Conservation (phyloP, 2,113 vertebrate genomes). For the Ceyx cyanopectus region DNA sequence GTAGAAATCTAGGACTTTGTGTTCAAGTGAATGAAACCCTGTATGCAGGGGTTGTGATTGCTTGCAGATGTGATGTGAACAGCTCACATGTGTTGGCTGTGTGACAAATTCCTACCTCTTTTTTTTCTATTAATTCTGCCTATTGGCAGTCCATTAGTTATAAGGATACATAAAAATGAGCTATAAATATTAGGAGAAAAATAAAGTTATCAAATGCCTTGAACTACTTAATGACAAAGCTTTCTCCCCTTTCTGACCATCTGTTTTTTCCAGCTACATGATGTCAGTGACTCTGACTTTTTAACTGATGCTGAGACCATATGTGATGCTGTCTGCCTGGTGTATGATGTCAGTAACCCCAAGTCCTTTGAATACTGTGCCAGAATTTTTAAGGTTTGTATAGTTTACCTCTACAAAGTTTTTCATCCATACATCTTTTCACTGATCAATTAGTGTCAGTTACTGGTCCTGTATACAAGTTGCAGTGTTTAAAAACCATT, state of each 20-base stretch:
- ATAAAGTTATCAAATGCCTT: background rate
- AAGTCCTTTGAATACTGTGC: slow-evolving; percentile 96
- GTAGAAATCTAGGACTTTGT: background rate
- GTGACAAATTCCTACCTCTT: too few relatives aligned
- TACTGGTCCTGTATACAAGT: background rate
- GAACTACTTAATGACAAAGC: background rate
- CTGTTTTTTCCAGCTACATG: slow-evolving; percentile 85
- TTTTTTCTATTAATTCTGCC: background rate
- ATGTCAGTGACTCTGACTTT: slow-evolving; percentile 91
- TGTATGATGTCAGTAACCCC: slow-evolving; percentile 93
- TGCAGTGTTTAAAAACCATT: background rate
- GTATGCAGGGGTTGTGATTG: background rate
- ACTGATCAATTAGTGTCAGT: background rate
- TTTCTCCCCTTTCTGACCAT: background rate
- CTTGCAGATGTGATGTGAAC: too few relatives aligned
- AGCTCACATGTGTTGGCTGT: too few relatives aligned
- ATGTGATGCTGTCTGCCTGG: slow-evolving; percentile 94
- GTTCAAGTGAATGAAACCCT: background rate
- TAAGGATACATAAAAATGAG: background rate
- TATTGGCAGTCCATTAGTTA: background rate
- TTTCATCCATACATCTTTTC: background rate
- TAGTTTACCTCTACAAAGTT: background rate
- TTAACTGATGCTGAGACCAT: slow-evolving; percentile 87
- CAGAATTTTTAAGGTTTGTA: slow-evolving; percentile 94
- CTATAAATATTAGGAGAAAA: background rate